phyloP scores from a whole-genome alignment of 2,888 invertebrate genomes.

The Alloscopus bannaensis region DNA sequence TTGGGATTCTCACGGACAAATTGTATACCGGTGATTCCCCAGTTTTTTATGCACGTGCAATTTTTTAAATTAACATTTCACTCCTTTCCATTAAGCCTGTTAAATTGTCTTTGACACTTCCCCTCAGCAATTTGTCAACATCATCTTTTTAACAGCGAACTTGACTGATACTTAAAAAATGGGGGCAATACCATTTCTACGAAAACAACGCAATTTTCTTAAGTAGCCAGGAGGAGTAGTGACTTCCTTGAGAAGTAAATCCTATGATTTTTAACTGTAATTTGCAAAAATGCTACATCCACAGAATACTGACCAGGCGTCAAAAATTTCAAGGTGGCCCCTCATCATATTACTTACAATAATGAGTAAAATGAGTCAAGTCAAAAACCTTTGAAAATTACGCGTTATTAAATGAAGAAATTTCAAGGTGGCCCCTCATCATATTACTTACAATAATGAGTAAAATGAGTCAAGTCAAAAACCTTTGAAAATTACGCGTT shows the following conservation, averaged over 20 bases:
- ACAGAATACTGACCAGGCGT: constrained; percentile 39
- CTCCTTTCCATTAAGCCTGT: constrained; percentile 10
- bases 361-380: not conserved
- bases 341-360: constrained; percentile 30
- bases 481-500: not conserved
- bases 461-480: too few relatives aligned
- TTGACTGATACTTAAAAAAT: constrained; percentile 26
- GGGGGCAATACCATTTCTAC: constrained; percentile 41
- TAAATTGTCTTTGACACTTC: not conserved
- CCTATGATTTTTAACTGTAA: constrained; percentile 50
- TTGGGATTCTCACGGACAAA: not conserved
- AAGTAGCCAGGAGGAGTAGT: not conserved
- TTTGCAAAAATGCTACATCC: not conserved
- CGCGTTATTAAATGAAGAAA: constrained; percentile 41
- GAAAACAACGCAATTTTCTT: constrained; percentile 7
- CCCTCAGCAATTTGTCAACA: not conserved
- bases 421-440: constrained; percentile 38
- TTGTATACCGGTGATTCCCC: constrained; percentile 46
- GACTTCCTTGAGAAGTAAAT: constrained; percentile 65
- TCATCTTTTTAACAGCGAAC: too few relatives aligned
- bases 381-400: not conserved
- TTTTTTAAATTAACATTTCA: not conserved
- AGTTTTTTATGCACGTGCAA: constrained; percentile 26
- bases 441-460: constrained; percentile 23
- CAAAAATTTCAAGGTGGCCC: constrained; percentile 44